Evolutionary conservation across 2,113 vertebrate species (phyloP), one percentile per base, ranked within the genome.

Genomic region (Cryptotis parvus): DNA sequence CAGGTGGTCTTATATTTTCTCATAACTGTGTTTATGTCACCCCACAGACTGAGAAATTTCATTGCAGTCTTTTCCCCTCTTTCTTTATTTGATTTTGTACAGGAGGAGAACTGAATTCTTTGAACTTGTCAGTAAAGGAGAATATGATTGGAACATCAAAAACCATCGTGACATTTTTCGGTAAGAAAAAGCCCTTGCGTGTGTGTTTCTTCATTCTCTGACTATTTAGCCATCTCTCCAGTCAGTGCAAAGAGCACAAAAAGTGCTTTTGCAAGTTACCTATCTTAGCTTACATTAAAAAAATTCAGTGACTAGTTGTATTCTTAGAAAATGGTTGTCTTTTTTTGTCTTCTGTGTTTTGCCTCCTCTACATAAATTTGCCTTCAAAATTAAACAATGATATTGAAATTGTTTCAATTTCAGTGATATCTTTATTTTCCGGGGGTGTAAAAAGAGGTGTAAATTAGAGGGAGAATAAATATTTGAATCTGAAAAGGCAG

Each of bases 51-150:
- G 92, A 92, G 14, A 96, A 97, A 86, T 83, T 69, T 94, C 94
- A 96, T 70, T 95, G 91, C 75, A 75, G 68, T 12, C 26, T 84
- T 91, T 89, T 80, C 90, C 15, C 22, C 76, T 65, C 83, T 90
- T 95, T 97, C 89, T 96, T 95, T 91, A 81, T 95, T 89, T 97
- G 78, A 95, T 83, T 97, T 96, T 95, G 55, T 97, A 89, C 96
- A 99, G 99, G 97, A 99, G 98, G 95, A 99, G 99, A 96, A 99
- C 97, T 4, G 98, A 98, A 26, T 99, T 99, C 98, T 99, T 99
- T 97, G 99, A 99, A 96, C 98, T 99, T 96, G 99, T 99, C 97
- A 98, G 97, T 95, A 99, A 99, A 96, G 99, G 98, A 89, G 98
- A 98, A 90, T 99, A 99, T 96, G 99, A 99, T 84, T 99, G 99